Conservation (phyloP, 2,888 invertebrate genomes). For the Agrypnus murinus region DNA sequence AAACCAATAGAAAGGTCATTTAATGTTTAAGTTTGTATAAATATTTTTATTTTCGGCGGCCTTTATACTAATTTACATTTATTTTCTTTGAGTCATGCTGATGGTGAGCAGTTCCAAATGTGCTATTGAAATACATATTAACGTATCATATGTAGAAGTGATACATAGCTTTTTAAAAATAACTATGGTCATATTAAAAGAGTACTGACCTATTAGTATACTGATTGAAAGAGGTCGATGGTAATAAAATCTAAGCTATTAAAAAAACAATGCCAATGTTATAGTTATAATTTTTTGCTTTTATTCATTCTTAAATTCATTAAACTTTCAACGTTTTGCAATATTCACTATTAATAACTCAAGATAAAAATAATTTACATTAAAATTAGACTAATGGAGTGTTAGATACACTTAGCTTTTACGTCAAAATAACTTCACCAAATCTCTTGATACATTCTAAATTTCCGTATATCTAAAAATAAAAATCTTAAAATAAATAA, state of each 20-base stretch:
- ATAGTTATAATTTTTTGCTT: background rate
- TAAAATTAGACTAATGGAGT: slow-evolving; percentile 15
- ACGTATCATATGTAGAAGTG: slow-evolving; percentile 9
- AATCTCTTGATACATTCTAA: background rate
- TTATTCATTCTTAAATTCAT: background rate
- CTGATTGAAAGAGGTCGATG: slow-evolving; percentile 8
- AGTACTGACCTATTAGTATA: slow-evolving; percentile 34
- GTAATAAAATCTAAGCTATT: background rate
- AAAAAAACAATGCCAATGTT: slow-evolving; percentile 31
- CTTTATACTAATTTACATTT: too few species aligned
- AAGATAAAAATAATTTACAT: slow-evolving; percentile 10
- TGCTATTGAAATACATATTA: too few species aligned
- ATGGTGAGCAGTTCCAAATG: too few species aligned
- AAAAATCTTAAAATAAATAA: background rate
- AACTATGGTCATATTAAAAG: slow-evolving; percentile 16
- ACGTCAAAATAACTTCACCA: background rate
- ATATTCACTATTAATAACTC: background rate
- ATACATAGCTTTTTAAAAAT: slow-evolving; percentile 7
- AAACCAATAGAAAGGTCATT: too few species aligned
- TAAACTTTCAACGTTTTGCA: slow-evolving; percentile 5
- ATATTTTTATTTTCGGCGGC: too few species aligned
- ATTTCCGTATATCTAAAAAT: slow-evolving; percentile 3
- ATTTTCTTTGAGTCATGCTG: too few species aligned
- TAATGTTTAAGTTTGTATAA: too few species aligned
- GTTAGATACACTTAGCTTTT: background rate